Evolutionary conservation across 2,113 vertebrate genomes (phyloP), one percentile per base, ranked within the genome.

Genomic region (Propithecus coquereli): DNA sequence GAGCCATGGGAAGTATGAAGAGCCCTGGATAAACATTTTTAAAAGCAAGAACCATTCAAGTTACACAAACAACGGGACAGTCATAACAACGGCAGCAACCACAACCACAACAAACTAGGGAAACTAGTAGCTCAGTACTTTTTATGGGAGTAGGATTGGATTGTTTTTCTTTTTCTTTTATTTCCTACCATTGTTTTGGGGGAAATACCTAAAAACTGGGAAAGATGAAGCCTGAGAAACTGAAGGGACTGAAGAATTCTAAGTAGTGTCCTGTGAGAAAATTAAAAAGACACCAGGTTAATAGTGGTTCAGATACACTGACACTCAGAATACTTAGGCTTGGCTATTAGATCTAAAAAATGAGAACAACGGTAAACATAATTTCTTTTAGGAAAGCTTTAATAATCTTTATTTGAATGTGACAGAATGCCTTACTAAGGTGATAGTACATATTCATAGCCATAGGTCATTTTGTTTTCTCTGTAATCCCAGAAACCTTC

Each of bases 11-110:
- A 95, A 97, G 94, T 89, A 71, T 61, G 86, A 40, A 59, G 83
- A 81, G 77, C 45, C 79, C 79, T 84, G 73, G 83, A 95, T 93
- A 95, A 97, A 96, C 52, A 83, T 84, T 95, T 96, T 97, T 66
- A 95, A 94, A 97, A 91, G 90, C 90, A 94, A 95, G 74, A 87
- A 87, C 80, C 52, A 87, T 91, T 97, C 74, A 93, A 94, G 94
- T 87, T 83, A 81, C 68, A 91, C 71, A 90, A 90, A 96, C 77
- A 59, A 71, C 68, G 90, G 68, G 83, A 82, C 59, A 63, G 92
- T 87, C 79, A 73, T 91, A 83, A 91, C 63, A 89, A 45, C 32
- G 70, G 86, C 37, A 16, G 18, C n/a, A 59, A 57, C 20, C 68
- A 88, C 54, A 82, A 70, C 89, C 82, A 66, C 89, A 76, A 43